Evolutionary conservation across 2,888 invertebrate species (phyloP).

Genomic region (Archips crataeganus): DNA sequence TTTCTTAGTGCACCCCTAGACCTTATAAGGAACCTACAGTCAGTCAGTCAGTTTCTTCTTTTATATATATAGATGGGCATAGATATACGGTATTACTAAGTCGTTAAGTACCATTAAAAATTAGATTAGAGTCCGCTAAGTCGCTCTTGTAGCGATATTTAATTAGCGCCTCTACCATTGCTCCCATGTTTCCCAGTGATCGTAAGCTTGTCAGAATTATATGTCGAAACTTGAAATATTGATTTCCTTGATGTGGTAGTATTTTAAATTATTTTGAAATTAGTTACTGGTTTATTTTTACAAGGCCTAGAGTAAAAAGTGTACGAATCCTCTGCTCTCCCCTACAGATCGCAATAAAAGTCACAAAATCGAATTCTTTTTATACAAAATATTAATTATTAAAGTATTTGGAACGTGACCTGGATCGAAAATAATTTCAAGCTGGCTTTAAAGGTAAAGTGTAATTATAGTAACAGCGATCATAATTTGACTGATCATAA

Average conservation of each 20-base stretch:
- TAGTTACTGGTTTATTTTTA: too few species aligned
- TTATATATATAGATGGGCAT: background rate
- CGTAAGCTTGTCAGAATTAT: constrained; percentile 13
- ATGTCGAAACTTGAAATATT: constrained; percentile 6
- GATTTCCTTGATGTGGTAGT: too few species aligned
- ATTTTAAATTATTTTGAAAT: too few species aligned
- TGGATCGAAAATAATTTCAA: background rate
- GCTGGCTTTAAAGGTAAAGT: background rate
- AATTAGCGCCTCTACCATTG: constrained; percentile 25
- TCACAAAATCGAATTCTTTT: background rate
- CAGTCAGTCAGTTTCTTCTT: too few species aligned
- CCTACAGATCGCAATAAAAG: background rate
- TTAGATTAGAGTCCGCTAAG: constrained; percentile 28
- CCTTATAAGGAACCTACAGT: too few species aligned
- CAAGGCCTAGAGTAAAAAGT: too few species aligned
- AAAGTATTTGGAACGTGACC: background rate
- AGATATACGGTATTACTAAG: constrained; percentile 7
- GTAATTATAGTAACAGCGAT: too few species aligned
- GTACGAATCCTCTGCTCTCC: too few species aligned
- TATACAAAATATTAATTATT: background rate
- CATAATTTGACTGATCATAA: too few species aligned
- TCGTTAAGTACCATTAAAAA: constrained; percentile 30
- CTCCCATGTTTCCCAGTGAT: constrained; percentile 6
- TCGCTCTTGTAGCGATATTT: constrained; percentile 35
- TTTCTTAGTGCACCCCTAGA: too few species aligned